Base-by-base conservation (phyloP, 2,888 invertebrate species). In the Drosophila borborema region DNA sequence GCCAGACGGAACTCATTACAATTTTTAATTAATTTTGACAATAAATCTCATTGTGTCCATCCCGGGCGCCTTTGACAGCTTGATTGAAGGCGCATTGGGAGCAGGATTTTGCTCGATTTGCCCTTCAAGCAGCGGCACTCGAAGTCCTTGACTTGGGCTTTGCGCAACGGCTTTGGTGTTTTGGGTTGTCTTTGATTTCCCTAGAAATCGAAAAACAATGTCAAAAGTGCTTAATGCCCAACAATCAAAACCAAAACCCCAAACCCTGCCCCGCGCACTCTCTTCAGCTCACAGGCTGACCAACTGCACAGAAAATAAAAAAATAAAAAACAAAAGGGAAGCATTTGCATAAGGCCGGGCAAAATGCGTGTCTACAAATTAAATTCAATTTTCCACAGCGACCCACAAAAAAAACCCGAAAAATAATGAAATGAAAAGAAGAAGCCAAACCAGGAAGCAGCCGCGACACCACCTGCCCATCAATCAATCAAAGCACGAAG, bases 1-100 rank as follows among this genome's bases (percentile, higher is more conserved):
- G 34, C 51, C 69, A 41, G 49, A 31, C 77, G 36, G 41, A 72
- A 58, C 89, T 89, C 86, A 86, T 86, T 89, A 86, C 89, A 89
- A 86, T 86, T 89, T 85, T 86, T 86, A 86, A 86, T 86, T 86
- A 86, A 86, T 86, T 89, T 89, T 89, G 81, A 88, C 86, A 84
- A 86, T 82, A 82, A 85, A 80, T 82, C 82, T 64, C 61, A 63
- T 63, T 73, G 79, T 63, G 79, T 63, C 23, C 18, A 45, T 43
- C 49, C 66, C 64, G 46, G 31, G 40, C 62, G 68, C 62, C 66
- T 69, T 78, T 81, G 85, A 81, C 85, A 89, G 72, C 79, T 84
- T 89, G 85, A 86, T 86, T 83, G 81, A 83, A 81, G 49, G 67
- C 72, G 64, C 62, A 55, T 20, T 48, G 64, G 71, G 76, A 64